Base-by-base conservation (phyloP, 2,113 vertebrate species). In the Gymnorhina tibicen region DNA sequence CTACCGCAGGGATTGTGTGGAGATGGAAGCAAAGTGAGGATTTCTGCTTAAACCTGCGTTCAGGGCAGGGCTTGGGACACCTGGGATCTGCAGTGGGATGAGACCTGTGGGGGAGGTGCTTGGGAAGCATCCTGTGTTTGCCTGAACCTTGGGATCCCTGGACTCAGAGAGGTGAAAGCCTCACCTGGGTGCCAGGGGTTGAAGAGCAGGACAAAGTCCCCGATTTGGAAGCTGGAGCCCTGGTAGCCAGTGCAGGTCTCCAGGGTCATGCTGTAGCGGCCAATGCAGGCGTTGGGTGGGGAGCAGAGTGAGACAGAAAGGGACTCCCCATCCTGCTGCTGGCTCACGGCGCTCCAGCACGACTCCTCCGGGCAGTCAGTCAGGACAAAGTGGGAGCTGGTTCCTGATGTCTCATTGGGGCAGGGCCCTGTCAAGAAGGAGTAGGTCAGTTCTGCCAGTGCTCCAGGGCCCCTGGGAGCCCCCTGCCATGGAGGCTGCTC, bases 141-240 rank as follows among this genome's bases (percentile, higher is more conserved):
- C 12, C 24, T 24, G 17, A 12, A 27, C 50, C 33, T 3, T 15
- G 52, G 39, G 30, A 20, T 5, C 28, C 10, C 17, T 0, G 3
- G 5, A 3, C 6, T 42, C 1, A 8, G 56, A 27, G 59, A 16
- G 22, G 28, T 6, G 46, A 32, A 35, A n/a, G 32, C 52, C 97
- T 97, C 95, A 99, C 99, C 98, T 98, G 98, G 94, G 69, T 99
- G 99, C 99, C 99, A 99, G 56, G 99, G 92, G 12, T 99, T 99
- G 89, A 99, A 99, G 93, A 99, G 98, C 94, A 99, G 95, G 33
- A 98, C 26, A 11, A 99, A 99, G 27, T 99, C 82, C 17, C 98
- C 98, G 5, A 99, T 95, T 26, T 35, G 50, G 69, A 87, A 97
- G 94, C 97, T 98, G 86, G 94, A 69, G 76, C 91, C 92, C 87